Evolutionary conservation across 2,797 vertebrate species (phyloP).

Genomic region (Cyclura pinguis): DNA sequence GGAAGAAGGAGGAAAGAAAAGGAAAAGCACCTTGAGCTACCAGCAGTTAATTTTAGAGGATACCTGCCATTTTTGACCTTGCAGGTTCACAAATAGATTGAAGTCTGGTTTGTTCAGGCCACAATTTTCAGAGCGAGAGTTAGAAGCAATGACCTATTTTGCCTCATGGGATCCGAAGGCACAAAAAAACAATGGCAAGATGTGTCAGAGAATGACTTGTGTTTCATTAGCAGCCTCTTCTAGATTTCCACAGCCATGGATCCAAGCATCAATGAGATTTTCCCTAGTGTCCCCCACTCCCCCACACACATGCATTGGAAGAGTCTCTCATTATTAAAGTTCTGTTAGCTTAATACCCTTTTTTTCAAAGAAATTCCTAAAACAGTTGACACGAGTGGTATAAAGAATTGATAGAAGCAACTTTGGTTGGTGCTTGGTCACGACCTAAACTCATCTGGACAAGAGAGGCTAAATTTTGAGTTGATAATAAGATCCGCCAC

Average conservation of each 20-base stretch:
- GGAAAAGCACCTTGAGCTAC: neutral
- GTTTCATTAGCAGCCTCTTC: neutral
- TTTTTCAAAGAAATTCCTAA: neutral
- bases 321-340: neutral
- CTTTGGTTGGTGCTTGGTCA: neutral
- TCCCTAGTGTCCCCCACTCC: fast-evolving
- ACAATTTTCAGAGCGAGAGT: neutral
- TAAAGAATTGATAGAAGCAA: neutral
- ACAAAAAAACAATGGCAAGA: neutral
- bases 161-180: neutral
- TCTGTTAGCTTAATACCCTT: neutral
- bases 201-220: neutral
- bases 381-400: neutral
- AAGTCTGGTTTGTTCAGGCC: neutral
- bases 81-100: constrained; percentile 1
- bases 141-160: constrained; percentile 21
- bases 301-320: fast-evolving
- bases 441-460: neutral
- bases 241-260: fast-evolving
- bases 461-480: neutral
- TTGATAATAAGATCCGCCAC: neutral
- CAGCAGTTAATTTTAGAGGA: constrained; percentile 3
- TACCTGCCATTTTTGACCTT: neutral
- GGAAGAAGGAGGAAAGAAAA: neutral
- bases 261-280: fast-evolving